Evolutionary conservation across 2,888 invertebrate species (phyloP), one percentile per base, ranked within the genome.

Genomic region (Cephus sareptanus): DNA sequence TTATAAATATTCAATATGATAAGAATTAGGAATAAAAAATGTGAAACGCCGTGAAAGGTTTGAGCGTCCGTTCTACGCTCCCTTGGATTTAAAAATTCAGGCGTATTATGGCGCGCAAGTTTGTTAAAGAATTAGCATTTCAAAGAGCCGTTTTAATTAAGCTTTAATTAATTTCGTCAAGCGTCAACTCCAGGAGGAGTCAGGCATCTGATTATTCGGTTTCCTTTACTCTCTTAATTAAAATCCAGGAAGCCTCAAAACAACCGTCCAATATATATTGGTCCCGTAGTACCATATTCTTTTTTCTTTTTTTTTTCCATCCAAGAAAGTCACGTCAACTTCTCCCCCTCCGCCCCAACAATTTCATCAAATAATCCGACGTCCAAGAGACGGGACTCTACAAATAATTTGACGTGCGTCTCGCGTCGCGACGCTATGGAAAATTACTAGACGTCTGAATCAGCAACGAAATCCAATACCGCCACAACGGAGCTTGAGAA

Each of bases 91-190:
- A 23, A 56, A 56, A 87, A 87, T 88, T 85, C 84, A 81, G 80
- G 83, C 82, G 83, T 81, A 74, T 80, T 79, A 84, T 82, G 82
- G 81, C 83, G 82, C 82, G 82, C 84, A 86, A 89, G 90, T 91
- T 91, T 91, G 90, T 89, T 88, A 88, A 89, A 81, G 89, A 88
- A 91, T 91, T 91, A 91, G 88, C 91, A 91, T 91, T 89, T 90
- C 91, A 91, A 91, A 91, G 91, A 90, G 89, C 87, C 88, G 89
- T 87, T 90, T 90, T 89, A 90, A 91, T 91, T 89, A 90, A 91
- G 88, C 83, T 88, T 90, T 89, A 91, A 91, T 91, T 90, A 90
- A 90, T 90, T 90, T 90, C 89, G 89, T 88, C 87, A 87, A 87
- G 85, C 86, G 83, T 84, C 81, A 83, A 85, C 85, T 83, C 79